A percentile compares a stretch with the other conserved stretches of the same genome.
These are phyloP conservation scores for Agrochola lychnidis DNA, from an alignment of 2,888 invertebrate species.

Conservation along the genomic window DNA sequence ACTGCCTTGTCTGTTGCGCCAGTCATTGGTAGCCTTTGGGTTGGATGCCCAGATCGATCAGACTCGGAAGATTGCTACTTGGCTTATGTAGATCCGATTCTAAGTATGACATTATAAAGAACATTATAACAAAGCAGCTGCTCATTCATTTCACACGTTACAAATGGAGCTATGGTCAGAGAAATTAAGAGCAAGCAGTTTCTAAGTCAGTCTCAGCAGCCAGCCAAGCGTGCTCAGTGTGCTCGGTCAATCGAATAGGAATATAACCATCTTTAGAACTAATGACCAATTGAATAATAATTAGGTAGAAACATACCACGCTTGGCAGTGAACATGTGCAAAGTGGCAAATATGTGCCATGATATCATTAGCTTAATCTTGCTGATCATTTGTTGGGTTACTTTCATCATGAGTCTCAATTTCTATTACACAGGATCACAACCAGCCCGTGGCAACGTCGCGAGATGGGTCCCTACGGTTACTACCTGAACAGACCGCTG, in stretches of 20 bases:
- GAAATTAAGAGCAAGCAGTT: neutral
- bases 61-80: neutral
- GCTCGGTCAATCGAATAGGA: neutral
- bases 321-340: neutral
- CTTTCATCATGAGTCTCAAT: too few relatives aligned
- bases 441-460: conserved; percentile 90
- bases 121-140: neutral
- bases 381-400: neutral
- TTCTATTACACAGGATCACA: conserved; percentile 86
- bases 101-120: neutral
- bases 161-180: too few relatives aligned
- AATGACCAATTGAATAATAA: neutral
- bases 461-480: conserved; percentile 91
- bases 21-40: neutral
- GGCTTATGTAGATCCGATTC: neutral
- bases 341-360: neutral
- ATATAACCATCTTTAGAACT: neutral
- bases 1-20: neutral
- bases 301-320: neutral
- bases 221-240: neutral
- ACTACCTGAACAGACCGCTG: conserved; percentile 89
- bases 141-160: neutral
- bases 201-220: neutral
- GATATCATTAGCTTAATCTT: neutral
- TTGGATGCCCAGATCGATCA: neutral